Percentiles rank a stretch among this genome's conserved stretches.
phyloP scores from a whole-genome alignment of 2,888 invertebrate genomes.

The Philereme vetulata region DNA sequence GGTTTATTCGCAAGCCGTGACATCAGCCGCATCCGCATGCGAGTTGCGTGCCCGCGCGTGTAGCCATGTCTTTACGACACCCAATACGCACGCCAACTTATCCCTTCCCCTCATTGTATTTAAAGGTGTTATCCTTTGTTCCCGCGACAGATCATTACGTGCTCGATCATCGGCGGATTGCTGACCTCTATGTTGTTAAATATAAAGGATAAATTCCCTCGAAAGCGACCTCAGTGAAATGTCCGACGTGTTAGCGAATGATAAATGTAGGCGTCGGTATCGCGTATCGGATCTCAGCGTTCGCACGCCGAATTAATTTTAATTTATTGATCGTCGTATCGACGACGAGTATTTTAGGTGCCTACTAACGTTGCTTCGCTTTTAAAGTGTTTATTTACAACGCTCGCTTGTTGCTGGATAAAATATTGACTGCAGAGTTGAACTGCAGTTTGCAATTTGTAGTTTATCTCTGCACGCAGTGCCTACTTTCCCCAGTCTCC shows the following conservation, averaged over 20 bases:
- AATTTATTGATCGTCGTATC: conserved; percentile 83
- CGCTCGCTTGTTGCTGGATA: conserved; percentile 49
- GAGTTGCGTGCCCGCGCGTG: conserved; percentile 61
- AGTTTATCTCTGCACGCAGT: conserved; percentile 28
- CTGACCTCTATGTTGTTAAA: conserved; percentile 59
- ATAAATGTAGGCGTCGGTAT: conserved; percentile 84
- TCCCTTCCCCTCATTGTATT: conserved; percentile 74
- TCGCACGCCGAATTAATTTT: conserved; percentile 84
- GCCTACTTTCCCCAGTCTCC: conserved; percentile 18
- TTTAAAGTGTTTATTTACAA: conserved; percentile 67
- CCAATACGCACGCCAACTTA: conserved; percentile 65
- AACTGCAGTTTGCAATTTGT: conserved; percentile 32
- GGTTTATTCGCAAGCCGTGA: conserved; percentile 66
- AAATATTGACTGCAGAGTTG: conserved; percentile 44
- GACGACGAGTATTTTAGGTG: conserved; percentile 79
- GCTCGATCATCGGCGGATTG: conserved; percentile 57
- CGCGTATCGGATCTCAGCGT: conserved; percentile 82
- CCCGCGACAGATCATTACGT: conserved; percentile 69
- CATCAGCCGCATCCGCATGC: conserved; percentile 72
- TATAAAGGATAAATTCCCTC: conserved; percentile 69
- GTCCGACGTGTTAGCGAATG: conserved; percentile 83
- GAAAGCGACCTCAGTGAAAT: conserved; percentile 71
- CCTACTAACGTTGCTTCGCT: conserved; percentile 72
- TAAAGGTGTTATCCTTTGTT: conserved; percentile 78
- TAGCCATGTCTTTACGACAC: conserved; percentile 61